These are phyloP conservation scores for Drosophila parvula DNA, from an alignment of 1,140 invertebrate species.

Conservation along the genomic window DNA sequence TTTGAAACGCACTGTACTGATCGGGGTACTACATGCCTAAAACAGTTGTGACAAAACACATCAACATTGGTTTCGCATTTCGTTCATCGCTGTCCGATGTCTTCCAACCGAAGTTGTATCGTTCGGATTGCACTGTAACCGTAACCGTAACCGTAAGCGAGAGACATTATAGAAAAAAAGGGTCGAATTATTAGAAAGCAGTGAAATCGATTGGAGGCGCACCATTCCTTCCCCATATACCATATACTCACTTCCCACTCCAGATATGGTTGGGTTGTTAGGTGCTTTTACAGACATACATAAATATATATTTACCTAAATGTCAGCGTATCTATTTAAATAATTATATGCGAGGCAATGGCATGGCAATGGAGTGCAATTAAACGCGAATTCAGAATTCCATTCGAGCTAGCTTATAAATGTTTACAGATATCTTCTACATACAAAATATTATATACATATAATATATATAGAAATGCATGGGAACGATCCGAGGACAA, in stretches of 20 bases:
- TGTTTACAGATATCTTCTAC: not conserved
- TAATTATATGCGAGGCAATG: slow-evolving; percentile 18
- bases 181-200: not conserved
- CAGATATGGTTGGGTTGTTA: not conserved
- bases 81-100: slow-evolving; percentile 22
- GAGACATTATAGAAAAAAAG: too few relatives aligned
- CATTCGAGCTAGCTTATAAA: slow-evolving; percentile 16
- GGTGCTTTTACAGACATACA: slow-evolving; percentile 9
- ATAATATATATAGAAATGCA: not conserved
- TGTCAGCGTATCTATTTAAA: not conserved
- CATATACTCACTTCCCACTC: slow-evolving; percentile 3
- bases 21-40: too few relatives aligned
- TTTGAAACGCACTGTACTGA: slow-evolving; percentile 17
- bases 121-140: not conserved
- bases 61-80: slow-evolving; percentile 31
- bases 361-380: slow-evolving; percentile 7
- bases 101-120: slow-evolving; percentile 31
- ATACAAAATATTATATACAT: not conserved
- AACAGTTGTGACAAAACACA: slow-evolving; percentile 20
- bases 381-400: slow-evolving; percentile 13
- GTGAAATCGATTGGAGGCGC: not conserved
- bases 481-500: slow-evolving; percentile 7
- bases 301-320: slow-evolving; percentile 5
- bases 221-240: not conserved
- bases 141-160: not conserved